Evolutionary conservation across 1,140 invertebrate species (phyloP), one percentile per base, ranked within the genome.

Genomic region (Atta cephalotes): DNA sequence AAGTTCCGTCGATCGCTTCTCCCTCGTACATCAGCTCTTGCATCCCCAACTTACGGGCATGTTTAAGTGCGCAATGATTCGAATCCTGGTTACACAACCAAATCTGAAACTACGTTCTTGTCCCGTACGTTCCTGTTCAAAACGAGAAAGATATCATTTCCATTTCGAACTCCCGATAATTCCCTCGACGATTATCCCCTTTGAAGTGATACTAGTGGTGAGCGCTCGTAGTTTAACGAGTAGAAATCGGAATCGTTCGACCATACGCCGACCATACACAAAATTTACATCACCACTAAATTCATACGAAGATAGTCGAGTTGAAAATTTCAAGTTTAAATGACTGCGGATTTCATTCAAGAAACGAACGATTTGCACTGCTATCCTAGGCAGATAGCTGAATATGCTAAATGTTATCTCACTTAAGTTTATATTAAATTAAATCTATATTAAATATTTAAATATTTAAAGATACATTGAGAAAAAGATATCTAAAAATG

Each of bases 41-140:
- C 39, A 72, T 63, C 56, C 39, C 51, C 28, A 88, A 90, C 77
- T 88, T 88, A 79, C 78, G 51, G 60, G 45, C 87, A 51, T 60
- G 82, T 90, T 91, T 91, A 91, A 91, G 88, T 88, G 82, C 82
- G 60, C 82, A 71, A 90, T 81, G 81, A 72, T 66, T 88, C 60
- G 35, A 35, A 77, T 56, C n/a, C 51, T 56, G 74, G 60, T 79
- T 90, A 87, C 53, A 25, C 72, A 77, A 66, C 28, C n/a, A 14
- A 12, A 9, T 84, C 39, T 76, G 70, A 45, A 68, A 68, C 62
- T 63, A 53, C 39, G 81, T 74, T 86, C 58, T 56, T 35, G 31
- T 45, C 6, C 70, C 39, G 60, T 71, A 12, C 16, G 60, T 51
- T 63, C 25, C 31, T 21, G 18, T 60, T 65, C 53, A 45, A 76